Evolutionary conservation across 1,140 invertebrate genomes (phyloP), one percentile per base, ranked within the genome.

Genomic region (Caerostris extrusa): DNA sequence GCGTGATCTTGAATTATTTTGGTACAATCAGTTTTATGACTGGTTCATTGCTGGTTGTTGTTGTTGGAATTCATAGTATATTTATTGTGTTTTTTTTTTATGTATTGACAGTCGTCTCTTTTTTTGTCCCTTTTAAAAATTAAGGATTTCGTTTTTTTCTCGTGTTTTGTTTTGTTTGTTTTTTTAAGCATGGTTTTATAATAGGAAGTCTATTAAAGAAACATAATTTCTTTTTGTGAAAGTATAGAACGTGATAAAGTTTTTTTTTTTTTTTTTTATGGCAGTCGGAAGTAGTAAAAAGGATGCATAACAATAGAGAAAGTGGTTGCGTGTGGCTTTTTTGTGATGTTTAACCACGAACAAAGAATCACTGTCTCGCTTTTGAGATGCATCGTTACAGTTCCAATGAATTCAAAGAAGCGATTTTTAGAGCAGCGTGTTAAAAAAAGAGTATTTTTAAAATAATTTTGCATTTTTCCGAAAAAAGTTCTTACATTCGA

Each of bases 221-320:
- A 56, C 12, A 34, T n/a, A 58, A 5, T 17, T 85, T 85, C 34
- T 85, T n/a, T 85, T 85, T 60, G 58, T 58, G 55, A 60, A 57
- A 19, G 17, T 50, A 53, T 14, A 55, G 86, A 17, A 5, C 17
- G 55, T 67, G 67, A 67, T n/a, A 64, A 88, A 55, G 53, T 3
- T 55, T n/a, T n/a, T n/a, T n/a, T n/a, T n/a, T n/a, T n/a, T n/a
- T n/a, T n/a, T n/a, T 88, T 88, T 88, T 88, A 88, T 64, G 58
- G n/a, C 5, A 14, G 53, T 64, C 58, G 86, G 86, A 88, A 88
- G 86, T 19, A 17, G 5, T 88, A 67, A 88, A 87, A 71, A 85
- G 10, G 12, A 19, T 53, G 5, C 60, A 14, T 17, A 17, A 67
- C 53, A 88, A 55, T 88, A 67, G 86, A 64, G 61, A 88, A 88